Base-by-base conservation (phyloP, 2,888 invertebrate genomes). In the Uropetala carovei region DNA sequence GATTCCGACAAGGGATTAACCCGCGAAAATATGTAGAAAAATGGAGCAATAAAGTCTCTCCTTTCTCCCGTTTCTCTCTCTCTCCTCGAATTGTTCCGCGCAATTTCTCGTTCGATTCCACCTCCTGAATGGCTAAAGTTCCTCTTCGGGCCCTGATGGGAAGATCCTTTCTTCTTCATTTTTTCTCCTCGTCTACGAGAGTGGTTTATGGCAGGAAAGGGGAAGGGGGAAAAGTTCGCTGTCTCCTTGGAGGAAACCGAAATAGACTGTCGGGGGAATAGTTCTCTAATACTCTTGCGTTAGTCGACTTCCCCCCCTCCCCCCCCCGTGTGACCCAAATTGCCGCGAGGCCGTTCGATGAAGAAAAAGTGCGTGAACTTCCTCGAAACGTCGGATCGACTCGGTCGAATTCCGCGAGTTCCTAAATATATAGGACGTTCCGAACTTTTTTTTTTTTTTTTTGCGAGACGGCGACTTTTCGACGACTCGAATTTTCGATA, bases 241-340 rank as follows among this genome's bases (percentile, higher is more conserved):
- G 75, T 68, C 68, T 68, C n/a, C 22, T n/a, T n/a, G n/a, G 64
- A 64, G 64, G 64, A 10, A 27, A 75, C 75, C 75, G 75, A 27
- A 75, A 75, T 75, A 75, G 75, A 75, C 75, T 75, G n/a, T 75
- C 75, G 75, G 18, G 75, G 18, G 75, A 75, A 75, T 75, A 22
- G 75, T 75, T 75, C 27, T 75, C 27, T 16, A 13, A 60, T 13
- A 60, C 60, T 16, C 27, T 43, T 43, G 43, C 43, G 43, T 43
- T 43, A 43, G 27, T 27, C 14, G 68, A n/a, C 68, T 75, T 11
- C 22, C 27, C n/a, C n/a, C n/a, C n/a, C n/a, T n/a, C n/a, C n/a
- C n/a, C n/a, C n/a, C n/a, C n/a, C n/a, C n/a, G n/a, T n/a, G 75
- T 27, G 27, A 75, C 27, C 75, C 27, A 75, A 75, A 75, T 75